A percentile compares a stretch with the other conserved stretches of the same genome.
Conservation (phyloP, 2,113 vertebrate genomes). For the Candoia aspera region DNA sequence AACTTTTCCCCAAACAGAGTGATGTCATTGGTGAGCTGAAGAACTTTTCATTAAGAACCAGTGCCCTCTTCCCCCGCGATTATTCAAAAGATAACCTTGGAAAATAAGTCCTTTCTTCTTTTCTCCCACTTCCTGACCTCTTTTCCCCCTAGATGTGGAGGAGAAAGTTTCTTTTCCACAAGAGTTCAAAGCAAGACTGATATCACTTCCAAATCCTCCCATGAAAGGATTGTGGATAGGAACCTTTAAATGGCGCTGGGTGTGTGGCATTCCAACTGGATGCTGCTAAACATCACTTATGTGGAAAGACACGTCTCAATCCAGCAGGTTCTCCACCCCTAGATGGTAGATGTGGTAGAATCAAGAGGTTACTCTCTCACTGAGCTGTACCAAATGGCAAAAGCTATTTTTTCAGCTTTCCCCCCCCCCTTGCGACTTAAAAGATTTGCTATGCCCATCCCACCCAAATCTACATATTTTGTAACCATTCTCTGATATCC, state of each 20-base stretch:
- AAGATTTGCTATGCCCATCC: no score
- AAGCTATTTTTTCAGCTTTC: no score
- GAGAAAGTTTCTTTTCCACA: background rate
- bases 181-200: background rate
- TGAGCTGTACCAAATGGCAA: background rate
- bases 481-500: no score
- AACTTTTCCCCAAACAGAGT: slow-evolving; percentile 40
- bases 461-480: no score
- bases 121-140: slow-evolving; percentile 19
- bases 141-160: background rate
- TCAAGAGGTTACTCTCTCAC: background rate
- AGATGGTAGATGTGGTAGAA: background rate
- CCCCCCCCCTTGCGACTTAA: no score
- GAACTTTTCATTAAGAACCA: slow-evolving; percentile 47
- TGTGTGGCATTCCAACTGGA: background rate
- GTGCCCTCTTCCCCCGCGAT: slow-evolving; percentile 32
- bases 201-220: background rate
- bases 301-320: background rate
- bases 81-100: slow-evolving; percentile 46
- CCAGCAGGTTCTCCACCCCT: background rate
- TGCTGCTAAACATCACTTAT: background rate
- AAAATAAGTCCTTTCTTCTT: slow-evolving; percentile 30
- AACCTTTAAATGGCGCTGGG: background rate
- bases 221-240: background rate
- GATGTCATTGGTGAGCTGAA: slow-evolving; percentile 8